Evolutionary conservation across 2,888 invertebrate species (phyloP).

Genomic region (Erynnis tages): DNA sequence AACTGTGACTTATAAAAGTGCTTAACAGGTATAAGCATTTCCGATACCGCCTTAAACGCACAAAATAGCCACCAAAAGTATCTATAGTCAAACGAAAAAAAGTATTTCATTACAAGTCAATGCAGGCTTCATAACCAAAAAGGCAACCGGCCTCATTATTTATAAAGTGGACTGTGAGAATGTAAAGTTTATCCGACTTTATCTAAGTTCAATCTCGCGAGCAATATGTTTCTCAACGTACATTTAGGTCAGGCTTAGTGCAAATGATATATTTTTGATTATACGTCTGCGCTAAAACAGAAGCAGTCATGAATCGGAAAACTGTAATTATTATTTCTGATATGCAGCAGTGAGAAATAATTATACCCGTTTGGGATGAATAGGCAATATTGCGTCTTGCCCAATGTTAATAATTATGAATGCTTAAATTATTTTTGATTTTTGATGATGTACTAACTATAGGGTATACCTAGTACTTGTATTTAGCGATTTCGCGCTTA

Average conservation of each 20-base stretch:
- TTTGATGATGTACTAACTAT: no score
- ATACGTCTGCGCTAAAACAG: slow-evolving; percentile 16
- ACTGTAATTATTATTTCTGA: slow-evolving; percentile 20
- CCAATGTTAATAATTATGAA: background rate
- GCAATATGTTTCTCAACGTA: slow-evolving; percentile 26
- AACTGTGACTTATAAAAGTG: no score
- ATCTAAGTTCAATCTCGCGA: slow-evolving; percentile 22
- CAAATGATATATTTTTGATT: slow-evolving; percentile 22
- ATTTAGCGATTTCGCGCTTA: no score
- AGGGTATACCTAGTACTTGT: no score
- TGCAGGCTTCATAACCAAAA: slow-evolving; percentile 19
- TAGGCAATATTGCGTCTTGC: background rate
- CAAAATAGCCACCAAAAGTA: background rate
- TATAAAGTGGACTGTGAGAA: slow-evolving; percentile 29
- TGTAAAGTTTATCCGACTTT: slow-evolving; percentile 19
- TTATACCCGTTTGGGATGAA: slow-evolving; percentile 13
- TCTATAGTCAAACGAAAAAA: background rate
- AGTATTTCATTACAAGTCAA: slow-evolving; percentile 5
- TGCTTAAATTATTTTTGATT: no score
- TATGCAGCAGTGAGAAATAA: slow-evolving; percentile 1
- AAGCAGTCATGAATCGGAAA: slow-evolving; percentile 14
- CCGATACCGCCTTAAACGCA: background rate
- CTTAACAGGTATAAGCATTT: background rate
- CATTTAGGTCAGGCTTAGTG: slow-evolving; percentile 24
- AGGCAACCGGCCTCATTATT: slow-evolving; percentile 25